phyloP scores from a whole-genome alignment of 2,888 invertebrate species.

The Dermolepida albohirtum region DNA sequence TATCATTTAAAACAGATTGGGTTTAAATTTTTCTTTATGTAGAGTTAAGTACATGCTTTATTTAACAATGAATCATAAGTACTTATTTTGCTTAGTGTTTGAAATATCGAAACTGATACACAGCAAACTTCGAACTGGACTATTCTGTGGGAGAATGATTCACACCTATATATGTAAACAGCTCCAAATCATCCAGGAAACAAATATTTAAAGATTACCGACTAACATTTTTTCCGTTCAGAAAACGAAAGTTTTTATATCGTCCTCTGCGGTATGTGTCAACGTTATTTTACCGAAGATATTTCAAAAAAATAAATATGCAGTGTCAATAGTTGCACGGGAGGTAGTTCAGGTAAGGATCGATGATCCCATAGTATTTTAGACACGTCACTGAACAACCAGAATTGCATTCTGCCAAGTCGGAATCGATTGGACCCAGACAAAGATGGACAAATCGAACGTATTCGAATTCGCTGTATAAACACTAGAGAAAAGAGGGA shows the following conservation, averaged over 20 bases:
- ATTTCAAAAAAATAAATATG: slow-evolving; percentile 16
- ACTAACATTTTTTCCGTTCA: slow-evolving; percentile 6
- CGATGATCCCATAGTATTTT: slow-evolving; percentile 7
- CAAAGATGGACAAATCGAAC: slow-evolving; percentile 21
- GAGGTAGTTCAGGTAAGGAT: slow-evolving; percentile 1
- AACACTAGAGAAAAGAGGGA: slow-evolving; percentile 12
- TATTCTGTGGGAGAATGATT: slow-evolving; percentile 1
- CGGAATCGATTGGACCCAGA: slow-evolving; percentile 1
- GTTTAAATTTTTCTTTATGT: too few relatives aligned
- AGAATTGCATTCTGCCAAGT: slow-evolving; percentile 16
- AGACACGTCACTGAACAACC: slow-evolving; percentile 2
- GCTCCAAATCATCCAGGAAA: slow-evolving; percentile 10
- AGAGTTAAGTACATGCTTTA: too few relatives aligned
- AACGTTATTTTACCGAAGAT: slow-evolving; percentile 13
- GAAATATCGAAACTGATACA: too few relatives aligned
- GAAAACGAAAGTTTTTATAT: slow-evolving; percentile 25
- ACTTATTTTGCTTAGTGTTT: too few relatives aligned
- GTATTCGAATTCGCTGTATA: slow-evolving; percentile 5
- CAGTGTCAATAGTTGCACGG: slow-evolving; percentile 23
- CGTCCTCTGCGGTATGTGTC: slow-evolving; percentile 8
- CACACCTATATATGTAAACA: background rate
- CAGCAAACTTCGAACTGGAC: background rate
- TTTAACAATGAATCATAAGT: too few relatives aligned
- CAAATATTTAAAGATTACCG: slow-evolving; percentile 13
- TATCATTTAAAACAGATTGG: too few relatives aligned